Conservation (phyloP, 2,797 vertebrate species). For the Spondyliosoma cantharus region DNA sequence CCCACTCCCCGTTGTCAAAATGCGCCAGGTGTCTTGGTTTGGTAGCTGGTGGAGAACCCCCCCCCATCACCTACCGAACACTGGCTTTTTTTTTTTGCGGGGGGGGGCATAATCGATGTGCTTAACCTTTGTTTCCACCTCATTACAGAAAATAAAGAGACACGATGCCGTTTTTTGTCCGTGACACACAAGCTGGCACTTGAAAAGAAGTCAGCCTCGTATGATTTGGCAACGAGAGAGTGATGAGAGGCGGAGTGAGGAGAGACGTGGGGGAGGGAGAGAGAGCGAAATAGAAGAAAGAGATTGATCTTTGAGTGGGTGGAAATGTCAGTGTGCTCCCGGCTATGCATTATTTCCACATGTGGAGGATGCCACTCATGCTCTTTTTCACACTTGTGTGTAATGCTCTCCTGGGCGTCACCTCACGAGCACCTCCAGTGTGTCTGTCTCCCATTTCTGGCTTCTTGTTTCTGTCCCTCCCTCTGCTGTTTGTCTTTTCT, state of each 20-base stretch:
- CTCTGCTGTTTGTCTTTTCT: conserved; percentile 1
- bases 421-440: conserved; percentile 20
- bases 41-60: conserved; percentile 20
- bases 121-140: conserved; percentile 64
- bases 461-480: neutral
- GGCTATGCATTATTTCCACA: conserved; percentile 67
- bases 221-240: conserved; percentile 63
- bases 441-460: neutral
- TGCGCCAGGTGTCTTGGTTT: conserved; percentile 50
- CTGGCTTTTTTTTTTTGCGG: neutral
- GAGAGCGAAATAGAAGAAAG: conserved; percentile 43
- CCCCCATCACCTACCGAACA: neutral
- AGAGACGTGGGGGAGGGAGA: conserved; percentile 25
- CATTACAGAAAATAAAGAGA: conserved; percentile 64
- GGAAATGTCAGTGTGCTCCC: conserved; percentile 74
- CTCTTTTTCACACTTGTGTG: conserved; percentile 62
- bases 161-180: conserved; percentile 48
- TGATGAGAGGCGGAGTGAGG: conserved; percentile 48
- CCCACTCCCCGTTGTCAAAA: conserved; percentile 23
- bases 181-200: conserved; percentile 66
- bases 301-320: conserved; percentile 78
- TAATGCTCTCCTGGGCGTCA: conserved; percentile 47
- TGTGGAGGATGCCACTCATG: conserved; percentile 67
- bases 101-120: conserved; percentile 44
- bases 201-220: conserved; percentile 64